These are phyloP conservation scores for Enteromius argenteus DNA, from an alignment of 2,797 vertebrate genomes.

Conservation along the genomic window DNA sequence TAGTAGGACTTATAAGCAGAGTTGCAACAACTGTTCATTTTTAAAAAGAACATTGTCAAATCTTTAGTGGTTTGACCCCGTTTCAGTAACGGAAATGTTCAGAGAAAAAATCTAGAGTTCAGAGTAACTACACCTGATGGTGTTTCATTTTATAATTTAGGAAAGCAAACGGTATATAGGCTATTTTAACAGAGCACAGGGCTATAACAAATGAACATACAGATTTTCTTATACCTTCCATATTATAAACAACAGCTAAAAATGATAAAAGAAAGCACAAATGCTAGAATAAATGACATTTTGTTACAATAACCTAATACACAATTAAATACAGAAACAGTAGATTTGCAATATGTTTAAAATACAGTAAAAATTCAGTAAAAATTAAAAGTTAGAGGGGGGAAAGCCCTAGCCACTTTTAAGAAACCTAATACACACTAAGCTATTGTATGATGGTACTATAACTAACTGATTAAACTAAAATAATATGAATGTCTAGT, in stretches of 20 bases:
- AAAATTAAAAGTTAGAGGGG: no score
- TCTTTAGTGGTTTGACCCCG: background rate
- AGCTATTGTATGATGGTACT: background rate
- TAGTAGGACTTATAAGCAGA: background rate
- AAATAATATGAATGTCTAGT: no score
- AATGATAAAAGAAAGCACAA: background rate
- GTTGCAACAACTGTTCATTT: background rate
- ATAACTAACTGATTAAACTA: background rate
- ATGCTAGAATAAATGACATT: background rate
- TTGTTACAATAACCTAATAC: background rate
- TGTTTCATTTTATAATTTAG: background rate
- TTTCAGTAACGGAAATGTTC: slow-evolving; percentile 1
- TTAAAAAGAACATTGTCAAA: background rate
- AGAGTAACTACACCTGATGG: background rate
- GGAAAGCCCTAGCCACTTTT: background rate
- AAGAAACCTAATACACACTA: background rate
- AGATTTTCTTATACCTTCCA: background rate
- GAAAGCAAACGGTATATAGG: background rate
- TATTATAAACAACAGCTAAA: background rate
- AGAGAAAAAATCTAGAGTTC: background rate
- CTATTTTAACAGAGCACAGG: background rate
- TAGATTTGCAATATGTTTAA: background rate
- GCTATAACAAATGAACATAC: background rate
- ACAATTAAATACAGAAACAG: background rate
- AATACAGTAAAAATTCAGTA: background rate